A percentile compares a stretch with the other conserved stretches of the same genome.
These are phyloP conservation scores for Tipula vernalis DNA, from an alignment of 2,888 invertebrate species.

Conservation along the genomic window DNA sequence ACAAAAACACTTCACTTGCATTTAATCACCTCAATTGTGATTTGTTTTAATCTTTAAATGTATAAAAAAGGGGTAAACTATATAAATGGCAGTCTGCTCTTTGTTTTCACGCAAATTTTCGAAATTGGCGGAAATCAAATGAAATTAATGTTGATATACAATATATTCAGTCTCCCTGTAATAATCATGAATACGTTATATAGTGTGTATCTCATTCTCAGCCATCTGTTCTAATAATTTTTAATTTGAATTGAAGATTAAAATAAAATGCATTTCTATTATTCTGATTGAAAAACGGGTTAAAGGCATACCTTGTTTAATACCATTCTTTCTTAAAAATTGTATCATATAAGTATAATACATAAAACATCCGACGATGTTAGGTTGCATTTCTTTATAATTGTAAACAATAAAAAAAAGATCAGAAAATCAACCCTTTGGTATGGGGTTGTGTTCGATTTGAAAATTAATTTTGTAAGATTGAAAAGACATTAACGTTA, in stretches of 20 bases:
- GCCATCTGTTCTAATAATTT: not conserved
- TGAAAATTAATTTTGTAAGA: no score
- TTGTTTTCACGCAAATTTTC: not conserved
- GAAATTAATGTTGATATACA: not conserved
- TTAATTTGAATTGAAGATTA: not conserved
- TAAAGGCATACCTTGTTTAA: not conserved
- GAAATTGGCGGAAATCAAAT: not conserved
- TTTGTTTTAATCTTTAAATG: not conserved
- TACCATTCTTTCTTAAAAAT: not conserved
- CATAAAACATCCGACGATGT: no score
- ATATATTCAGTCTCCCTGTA: not conserved
- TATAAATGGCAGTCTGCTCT: not conserved
- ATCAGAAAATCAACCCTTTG: no score
- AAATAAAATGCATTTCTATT: not conserved
- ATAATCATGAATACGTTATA: not conserved
- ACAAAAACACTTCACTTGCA: not conserved
- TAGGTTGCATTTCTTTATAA: no score
- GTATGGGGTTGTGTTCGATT: no score
- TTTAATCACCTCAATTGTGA: not conserved
- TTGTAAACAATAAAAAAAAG: no score
- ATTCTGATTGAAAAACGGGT: not conserved
- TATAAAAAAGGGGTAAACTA: not conserved
- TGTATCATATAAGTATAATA: no score
- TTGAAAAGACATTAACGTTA: no score
- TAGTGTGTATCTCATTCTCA: not conserved